Base-by-base conservation (phyloP, 2,113 vertebrate species). In the Phylloscopus whistleri region DNA sequence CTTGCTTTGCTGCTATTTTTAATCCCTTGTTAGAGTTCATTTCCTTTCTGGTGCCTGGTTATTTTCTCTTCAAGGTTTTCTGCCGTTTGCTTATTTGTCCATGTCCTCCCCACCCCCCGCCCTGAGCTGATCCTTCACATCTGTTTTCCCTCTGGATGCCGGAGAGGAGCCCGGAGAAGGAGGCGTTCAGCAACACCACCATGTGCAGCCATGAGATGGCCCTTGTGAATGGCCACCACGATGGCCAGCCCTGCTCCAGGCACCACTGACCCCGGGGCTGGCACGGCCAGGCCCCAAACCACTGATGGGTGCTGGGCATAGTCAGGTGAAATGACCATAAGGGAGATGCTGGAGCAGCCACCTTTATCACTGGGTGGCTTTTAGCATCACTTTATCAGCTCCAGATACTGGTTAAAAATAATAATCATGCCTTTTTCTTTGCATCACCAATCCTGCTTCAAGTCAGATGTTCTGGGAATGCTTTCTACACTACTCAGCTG, bases 1-100 rank as follows among this genome's bases (percentile, higher is more conserved):
- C 77, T 87, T 4, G 7, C 81, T 87, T 87, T 44, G 28, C 92
- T 74, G 74, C 94, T 97, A 94, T 97, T 97, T 97, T 97, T 94
- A 94, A 89, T 92, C 70, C 82, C 59, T 90, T 20, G 21, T 92
- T 95, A 78, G 90, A 92, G 91, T 87, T 96, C 78, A 84, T 96
- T 96, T 96, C 86, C 93, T 91, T 96, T 96, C 89, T 94, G 81
- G 91, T 95, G 96, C 84, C 93, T 96, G 95, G 94, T 96, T 97
- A 95, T 96, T 95, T 96, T 95, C 92, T 95, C 89, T 94, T 76
- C 0, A 8, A 94, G 90, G 72, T 89, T 97, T 97, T 92, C 69
- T 96, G 76, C 81, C 24, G 69, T 90, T 96, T 93, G 92, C 94
- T 96, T 97, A 95, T 92, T 95, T 96, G 94, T 80, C 69, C 17